These are phyloP conservation scores for Orthosia cruda DNA, from an alignment of 2,888 invertebrate species.

Conservation along the genomic window DNA sequence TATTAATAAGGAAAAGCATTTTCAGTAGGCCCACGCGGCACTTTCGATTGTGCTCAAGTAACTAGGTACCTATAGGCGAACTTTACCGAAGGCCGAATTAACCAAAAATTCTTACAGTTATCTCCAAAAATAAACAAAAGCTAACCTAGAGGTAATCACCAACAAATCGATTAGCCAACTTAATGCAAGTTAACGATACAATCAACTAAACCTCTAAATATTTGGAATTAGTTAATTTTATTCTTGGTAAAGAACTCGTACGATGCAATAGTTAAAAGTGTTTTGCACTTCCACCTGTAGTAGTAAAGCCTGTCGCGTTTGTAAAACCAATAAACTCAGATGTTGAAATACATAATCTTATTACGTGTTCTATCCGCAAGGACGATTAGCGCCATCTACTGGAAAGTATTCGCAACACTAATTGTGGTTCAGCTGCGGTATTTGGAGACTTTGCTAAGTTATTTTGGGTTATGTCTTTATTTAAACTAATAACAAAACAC, in stretches of 20 bases:
- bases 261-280: background rate
- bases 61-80: background rate
- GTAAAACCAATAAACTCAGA: slow-evolving; percentile 2
- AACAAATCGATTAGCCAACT: background rate
- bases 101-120: background rate
- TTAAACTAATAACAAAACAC: background rate
- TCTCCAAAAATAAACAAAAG: background rate
- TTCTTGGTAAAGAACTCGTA: background rate
- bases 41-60: background rate
- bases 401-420: background rate
- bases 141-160: background rate
- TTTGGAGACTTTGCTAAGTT: background rate
- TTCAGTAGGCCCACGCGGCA: background rate
- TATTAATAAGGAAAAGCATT: background rate
- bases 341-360: background rate
- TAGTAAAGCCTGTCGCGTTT: background rate
- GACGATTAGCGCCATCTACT: slow-evolving; percentile 35
- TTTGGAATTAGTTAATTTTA: background rate
- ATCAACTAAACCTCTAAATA: background rate
- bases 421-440: background rate
- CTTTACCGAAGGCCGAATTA: background rate
- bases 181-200: background rate
- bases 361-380: slow-evolving; percentile 4
- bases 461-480: background rate
- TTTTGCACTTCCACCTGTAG: background rate